phyloP scores from a whole-genome alignment of 2,113 vertebrate species.

The Lucifuga dentata region DNA sequence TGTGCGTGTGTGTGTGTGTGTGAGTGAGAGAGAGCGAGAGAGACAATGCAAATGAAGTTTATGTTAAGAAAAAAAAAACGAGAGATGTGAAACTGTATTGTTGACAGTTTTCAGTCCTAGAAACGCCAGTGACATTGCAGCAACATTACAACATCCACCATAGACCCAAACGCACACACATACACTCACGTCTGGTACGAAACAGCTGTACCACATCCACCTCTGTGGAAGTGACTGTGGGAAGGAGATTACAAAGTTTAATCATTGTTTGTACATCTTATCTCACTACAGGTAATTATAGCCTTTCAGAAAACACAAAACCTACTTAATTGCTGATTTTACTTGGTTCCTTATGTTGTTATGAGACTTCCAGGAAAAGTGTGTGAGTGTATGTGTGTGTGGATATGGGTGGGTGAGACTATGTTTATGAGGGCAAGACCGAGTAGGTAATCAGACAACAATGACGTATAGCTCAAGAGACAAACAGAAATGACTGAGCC shows the following conservation, averaged over 20 bases:
- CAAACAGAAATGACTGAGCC: slow-evolving; percentile 64
- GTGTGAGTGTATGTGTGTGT: slow-evolving; percentile 14
- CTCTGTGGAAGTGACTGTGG: neutral
- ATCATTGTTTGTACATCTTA: slow-evolving; percentile 50
- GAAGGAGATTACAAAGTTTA: slow-evolving; percentile 27
- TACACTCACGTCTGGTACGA: slow-evolving; percentile 1
- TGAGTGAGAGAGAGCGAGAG: slow-evolving; percentile 9
- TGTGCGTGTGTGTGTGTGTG: slow-evolving; percentile 16
- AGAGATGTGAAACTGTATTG: neutral
- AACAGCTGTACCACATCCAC: slow-evolving; percentile 6
- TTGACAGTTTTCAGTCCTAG: neutral
- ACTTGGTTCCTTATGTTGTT: slow-evolving; percentile 24
- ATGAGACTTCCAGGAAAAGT: slow-evolving; percentile 47
- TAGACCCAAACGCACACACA: slow-evolving; percentile 12
- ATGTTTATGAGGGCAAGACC: slow-evolving; percentile 51
- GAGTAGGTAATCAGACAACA: slow-evolving; percentile 43
- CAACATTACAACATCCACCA: neutral
- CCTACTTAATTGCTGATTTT: neutral
- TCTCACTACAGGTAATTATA: slow-evolving; percentile 56
- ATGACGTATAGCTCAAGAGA: slow-evolving; percentile 44
- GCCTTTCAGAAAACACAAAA: slow-evolving; percentile 26
- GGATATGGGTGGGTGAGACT: slow-evolving; percentile 16
- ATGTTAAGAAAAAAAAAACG: slow-evolving; percentile 10
- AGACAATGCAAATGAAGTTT: slow-evolving; percentile 19
- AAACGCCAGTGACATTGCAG: no score